Percentiles rank a stretch among this genome's conserved stretches.
Conservation (phyloP, 2,113 vertebrate species). For the Alligator mississippiensis region DNA sequence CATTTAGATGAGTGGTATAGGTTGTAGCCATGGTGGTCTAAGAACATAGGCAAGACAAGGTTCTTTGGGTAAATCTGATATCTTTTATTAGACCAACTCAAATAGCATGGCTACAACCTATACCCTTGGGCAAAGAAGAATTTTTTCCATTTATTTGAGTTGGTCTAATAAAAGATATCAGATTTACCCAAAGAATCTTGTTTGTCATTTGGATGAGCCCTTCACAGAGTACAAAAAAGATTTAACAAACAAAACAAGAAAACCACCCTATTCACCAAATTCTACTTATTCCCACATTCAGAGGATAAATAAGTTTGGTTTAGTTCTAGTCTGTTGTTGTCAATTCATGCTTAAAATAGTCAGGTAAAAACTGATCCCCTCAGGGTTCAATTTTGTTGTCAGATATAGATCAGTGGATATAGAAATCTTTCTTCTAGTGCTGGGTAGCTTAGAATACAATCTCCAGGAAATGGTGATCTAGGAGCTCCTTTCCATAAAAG, state of each 20-base stretch:
- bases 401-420: constrained; percentile 70
- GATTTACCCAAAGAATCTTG: not conserved
- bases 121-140: too few relatives aligned
- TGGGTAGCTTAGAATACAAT: constrained; percentile 71
- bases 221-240: constrained; percentile 9
- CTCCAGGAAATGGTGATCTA: constrained; percentile 80
- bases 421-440: constrained; percentile 67
- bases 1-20: too few relatives aligned
- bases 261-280: not conserved
- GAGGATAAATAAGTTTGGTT: constrained; percentile 32
- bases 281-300: constrained; percentile 57
- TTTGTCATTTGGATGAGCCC: not conserved
- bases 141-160: too few relatives aligned
- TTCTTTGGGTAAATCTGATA: too few relatives aligned
- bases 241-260: not conserved
- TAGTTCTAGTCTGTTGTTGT: constrained; percentile 71
- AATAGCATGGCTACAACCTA: too few relatives aligned
- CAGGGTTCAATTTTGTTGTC: constrained; percentile 71
- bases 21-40: too few relatives aligned
- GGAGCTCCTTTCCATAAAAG: constrained; percentile 82
- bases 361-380: constrained; percentile 63
- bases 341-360: constrained; percentile 82
- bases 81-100: too few relatives aligned
- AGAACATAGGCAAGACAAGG: too few relatives aligned
- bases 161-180: too few relatives aligned